A percentile compares a stretch with the other conserved stretches of the same genome.
Conservation (phyloP, 2,113 vertebrate genomes). For the Syngnathus scovelli region DNA sequence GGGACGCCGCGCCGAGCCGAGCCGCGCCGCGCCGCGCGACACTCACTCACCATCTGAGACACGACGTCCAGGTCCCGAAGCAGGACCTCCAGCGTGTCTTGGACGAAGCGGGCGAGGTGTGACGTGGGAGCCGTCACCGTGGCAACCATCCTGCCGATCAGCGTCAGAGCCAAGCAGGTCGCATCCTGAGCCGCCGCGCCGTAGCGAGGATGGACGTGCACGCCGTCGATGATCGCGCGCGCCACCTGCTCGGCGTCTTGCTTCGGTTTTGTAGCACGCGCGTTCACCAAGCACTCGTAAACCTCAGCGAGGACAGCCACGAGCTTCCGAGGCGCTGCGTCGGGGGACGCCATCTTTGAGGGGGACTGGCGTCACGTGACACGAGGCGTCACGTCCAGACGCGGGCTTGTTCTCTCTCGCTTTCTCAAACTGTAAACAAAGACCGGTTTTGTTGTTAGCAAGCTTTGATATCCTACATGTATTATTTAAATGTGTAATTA, state of each 20-base stretch:
- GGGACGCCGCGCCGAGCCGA: neutral
- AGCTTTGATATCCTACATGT: too few relatives aligned
- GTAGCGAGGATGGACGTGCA: neutral
- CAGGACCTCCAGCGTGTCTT: neutral
- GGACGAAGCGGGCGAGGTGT: neutral
- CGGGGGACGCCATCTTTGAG: neutral
- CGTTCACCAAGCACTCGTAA: neutral
- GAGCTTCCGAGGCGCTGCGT: neutral
- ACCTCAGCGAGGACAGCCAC: neutral
- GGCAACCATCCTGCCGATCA: neutral
- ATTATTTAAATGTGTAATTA: too few relatives aligned
- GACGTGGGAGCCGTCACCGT: neutral
- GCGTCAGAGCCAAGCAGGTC: constrained; percentile 1
- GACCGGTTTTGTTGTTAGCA: too few relatives aligned
- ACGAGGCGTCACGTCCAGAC: too few relatives aligned
- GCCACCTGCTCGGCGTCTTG: neutral
- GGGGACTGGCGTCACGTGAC: too few relatives aligned
- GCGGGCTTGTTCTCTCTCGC: too few relatives aligned
- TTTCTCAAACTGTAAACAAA: too few relatives aligned
- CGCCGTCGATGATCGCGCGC: neutral
- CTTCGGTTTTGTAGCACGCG: neutral
- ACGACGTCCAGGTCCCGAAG: constrained; percentile 1
- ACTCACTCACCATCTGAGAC: neutral
- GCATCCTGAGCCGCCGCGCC: neutral
- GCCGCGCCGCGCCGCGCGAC: neutral